Base-by-base conservation (phyloP, 2,797 vertebrate species). In the Sebastes diploproa region DNA sequence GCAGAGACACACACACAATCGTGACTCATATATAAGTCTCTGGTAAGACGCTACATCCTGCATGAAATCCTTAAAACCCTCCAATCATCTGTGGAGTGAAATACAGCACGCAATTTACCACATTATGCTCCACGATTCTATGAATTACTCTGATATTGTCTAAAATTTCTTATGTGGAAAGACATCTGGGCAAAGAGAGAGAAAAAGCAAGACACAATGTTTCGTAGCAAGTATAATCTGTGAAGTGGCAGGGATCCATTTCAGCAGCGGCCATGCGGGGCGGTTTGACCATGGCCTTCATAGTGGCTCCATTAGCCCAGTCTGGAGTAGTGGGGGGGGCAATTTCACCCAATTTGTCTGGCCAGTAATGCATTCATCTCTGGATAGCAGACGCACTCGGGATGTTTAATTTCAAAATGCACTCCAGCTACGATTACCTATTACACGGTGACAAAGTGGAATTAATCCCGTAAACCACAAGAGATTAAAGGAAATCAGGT, bases 311-410 rank as follows among this genome's bases (percentile, higher is more conserved):
- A 87, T 92, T 85, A 89, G 78, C 46, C n/a, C 71, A 50, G 79
- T 32, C 66, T 12, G n/a, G 64, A 80, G 73, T 7, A 16, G 9
- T 4, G 3, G 13, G 71, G 14, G 14, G 68, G 65, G 58, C 50
- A 67, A 74, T 89, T 86, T 86, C 75, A 84, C 46, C 83, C 85
- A 85, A 88, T 93, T 86, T 91, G 83, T 87, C 89, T 89, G 82
- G 77, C 64, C 72, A 85, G 72, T 87, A 93, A 92, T 92, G 89
- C 77, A 64, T 88, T 87, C 78, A 75, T 89, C 80, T 83, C 74
- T 79, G 80, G 73, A 82, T n/a, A 58, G 75, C 85, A 63, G 83
- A 61, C 18, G 11, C 59, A 30, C 67, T 32, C 1, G 6, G 63
- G 75, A 82, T 70, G 80, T 86, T 88, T 82, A 55, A 83, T 88